Evolutionary conservation across 2,888 invertebrate species (phyloP), one percentile per base, ranked within the genome.

Genomic region (Athalia circularis): DNA sequence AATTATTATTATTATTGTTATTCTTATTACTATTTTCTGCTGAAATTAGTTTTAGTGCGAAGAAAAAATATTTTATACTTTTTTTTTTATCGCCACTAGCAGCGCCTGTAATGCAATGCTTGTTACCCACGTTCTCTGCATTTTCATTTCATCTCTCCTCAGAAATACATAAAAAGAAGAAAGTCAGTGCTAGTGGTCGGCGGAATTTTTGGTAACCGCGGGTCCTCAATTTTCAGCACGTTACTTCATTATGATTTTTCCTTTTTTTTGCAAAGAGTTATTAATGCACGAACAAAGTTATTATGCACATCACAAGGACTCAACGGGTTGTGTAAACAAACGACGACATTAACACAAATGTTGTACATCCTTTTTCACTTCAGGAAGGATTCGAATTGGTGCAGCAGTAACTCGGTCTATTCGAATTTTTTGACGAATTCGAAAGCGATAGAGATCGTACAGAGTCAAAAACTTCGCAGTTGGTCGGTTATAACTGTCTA

Each of bases 281-380:
- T 72, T 77, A 77, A 79, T 80, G 82, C 81, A 81, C 79, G 82
- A 82, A 82, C 80, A 80, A 82, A 79, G 79, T 80, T 83, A 84
- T 84, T 84, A 83, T 81, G 84, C 82, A 84, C 79, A 80, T 82
- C 79, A 81, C 81, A 80, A 85, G 80, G 81, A 81, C 82, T 83
- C 82, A 75, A 82, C 81, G 77, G 78, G 67, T 77, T 79, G 79
- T 67, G 79, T 54, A 43, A 54, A 57, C 79, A 80, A 79, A 80
- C 76, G 77, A 70, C 75, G 78, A 79, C 77, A 50, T 67, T 65
- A 61, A 45, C 43, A 79, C 67, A 45, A 65, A 77, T 52, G 78
- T 75, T 68, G 68, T 54, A 48, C 68, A 45, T 65, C 80, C 74
- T 78, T 79, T 79, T 65, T 47, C n/a, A n/a, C 4, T 65, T 13